Evolutionary conservation across 2,888 invertebrate genomes (phyloP), one percentile per base, ranked within the genome.

Genomic region (Aromia moschata): DNA sequence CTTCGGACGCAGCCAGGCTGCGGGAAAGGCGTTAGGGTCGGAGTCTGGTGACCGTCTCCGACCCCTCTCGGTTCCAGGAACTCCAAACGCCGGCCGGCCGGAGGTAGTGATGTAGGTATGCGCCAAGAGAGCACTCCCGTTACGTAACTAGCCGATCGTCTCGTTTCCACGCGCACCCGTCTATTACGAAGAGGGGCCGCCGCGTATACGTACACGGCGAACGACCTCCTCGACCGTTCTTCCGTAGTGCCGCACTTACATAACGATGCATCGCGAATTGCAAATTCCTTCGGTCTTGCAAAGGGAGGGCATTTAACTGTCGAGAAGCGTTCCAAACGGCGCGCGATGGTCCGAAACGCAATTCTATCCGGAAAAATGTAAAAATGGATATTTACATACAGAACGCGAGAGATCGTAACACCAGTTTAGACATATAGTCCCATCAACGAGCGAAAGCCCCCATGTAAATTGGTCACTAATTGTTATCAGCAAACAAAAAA

Each of bases 1-100:
- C 49, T 16, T 47, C 47, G 46, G 56, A 37, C 40, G 25, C n/a
- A n/a, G 44, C 17, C 37, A 17, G n/a, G 49, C 49, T 33, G 55
- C 58, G 46, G 65, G 58, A 65, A 65, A 59, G 66, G 67, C 64
- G 64, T 66, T 55, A 56, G 47, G 44, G 43, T 52, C 68, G 67
- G 68, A 71, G 74, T 74, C 73, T 72, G 70, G 66, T 75, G 75
- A 75, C 75, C 75, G 75, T 75, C 75, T 75, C 74, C 74, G 75
- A 75, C 74, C 75, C 68, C 72, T 68, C 74, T 72, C 71, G 68
- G 65, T 75, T 75, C 75, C 73, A 67, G 70, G 75, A 75, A 75
- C 71, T 73, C 68, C 70, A 70, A 72, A 70, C 69, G 65, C 68
- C 68, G 66, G 69, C 66, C 65, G 33, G 9, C 25, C 25, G 18